Evolutionary conservation across 2,797 vertebrate species (phyloP).

Genomic region (Alca torda): DNA sequence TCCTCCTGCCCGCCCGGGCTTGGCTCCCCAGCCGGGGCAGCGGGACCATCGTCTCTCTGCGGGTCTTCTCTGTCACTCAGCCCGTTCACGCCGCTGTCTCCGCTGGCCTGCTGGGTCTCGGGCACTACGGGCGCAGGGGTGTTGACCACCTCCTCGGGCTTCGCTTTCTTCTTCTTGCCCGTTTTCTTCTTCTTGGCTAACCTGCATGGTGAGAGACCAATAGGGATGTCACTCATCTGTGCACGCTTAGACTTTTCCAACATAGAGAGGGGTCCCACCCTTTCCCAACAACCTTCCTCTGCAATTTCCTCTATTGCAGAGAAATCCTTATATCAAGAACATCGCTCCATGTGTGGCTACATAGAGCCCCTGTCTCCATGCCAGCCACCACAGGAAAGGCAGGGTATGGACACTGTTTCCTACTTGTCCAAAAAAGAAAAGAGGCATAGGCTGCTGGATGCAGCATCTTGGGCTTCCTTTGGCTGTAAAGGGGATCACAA

Average conservation of each 20-base stretch:
- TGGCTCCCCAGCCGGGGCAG: not conserved
- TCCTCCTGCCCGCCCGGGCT: fast-evolving
- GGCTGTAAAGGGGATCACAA: not conserved
- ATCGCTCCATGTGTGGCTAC: fast-evolving
- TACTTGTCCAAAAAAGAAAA: not conserved
- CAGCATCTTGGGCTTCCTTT: not conserved
- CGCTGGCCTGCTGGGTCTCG: not conserved
- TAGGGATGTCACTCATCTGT: fast-evolving
- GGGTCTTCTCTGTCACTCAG: conserved; percentile 25
- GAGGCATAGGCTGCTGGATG: not conserved
- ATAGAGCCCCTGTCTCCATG: fast-evolving
- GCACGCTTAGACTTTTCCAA: not conserved
- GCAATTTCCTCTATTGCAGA: not conserved
- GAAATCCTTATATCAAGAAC: not conserved
- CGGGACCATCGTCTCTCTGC: fast-evolving
- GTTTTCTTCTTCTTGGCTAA: conserved; percentile 89
- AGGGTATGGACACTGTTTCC: not conserved
- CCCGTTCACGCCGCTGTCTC: not conserved
- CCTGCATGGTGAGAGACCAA: conserved; percentile 68
- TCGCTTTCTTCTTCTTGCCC: conserved; percentile 86
- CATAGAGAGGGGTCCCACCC: fast-evolving
- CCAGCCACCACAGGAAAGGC: not conserved
- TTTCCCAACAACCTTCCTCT: not conserved
- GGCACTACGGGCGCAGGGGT: fast-evolving
- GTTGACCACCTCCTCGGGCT: conserved; percentile 73